phyloP scores from a whole-genome alignment of 2,888 invertebrate species.

The Adineta ricciae region DNA sequence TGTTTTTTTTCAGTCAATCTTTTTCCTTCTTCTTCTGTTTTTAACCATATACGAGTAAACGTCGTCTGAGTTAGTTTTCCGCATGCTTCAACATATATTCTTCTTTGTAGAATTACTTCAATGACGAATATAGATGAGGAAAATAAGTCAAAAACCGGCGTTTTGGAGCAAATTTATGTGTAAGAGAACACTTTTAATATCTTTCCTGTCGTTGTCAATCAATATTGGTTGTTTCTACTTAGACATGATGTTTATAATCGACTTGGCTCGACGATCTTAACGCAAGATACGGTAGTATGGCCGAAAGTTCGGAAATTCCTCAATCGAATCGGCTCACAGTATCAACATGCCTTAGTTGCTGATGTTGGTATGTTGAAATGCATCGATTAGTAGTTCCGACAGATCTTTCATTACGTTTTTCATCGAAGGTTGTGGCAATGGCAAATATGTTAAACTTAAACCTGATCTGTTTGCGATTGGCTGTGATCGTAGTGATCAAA shows the following conservation, averaged over 20 bases:
- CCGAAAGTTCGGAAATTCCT: constrained; percentile 31
- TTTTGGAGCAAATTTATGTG: constrained; percentile 16
- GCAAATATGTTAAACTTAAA: constrained; percentile 73
- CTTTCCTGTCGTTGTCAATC: too few relatives aligned
- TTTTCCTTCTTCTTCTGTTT: background rate
- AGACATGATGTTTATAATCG: constrained; percentile 20
- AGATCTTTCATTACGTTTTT: too few relatives aligned
- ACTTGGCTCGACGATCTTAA: background rate
- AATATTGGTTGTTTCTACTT: background rate
- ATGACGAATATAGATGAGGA: background rate
- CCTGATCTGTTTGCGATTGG: constrained; percentile 32
- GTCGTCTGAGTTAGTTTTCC: background rate
- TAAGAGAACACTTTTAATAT: background rate
- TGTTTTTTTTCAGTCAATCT: background rate
- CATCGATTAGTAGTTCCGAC: too few relatives aligned
- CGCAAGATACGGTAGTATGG: constrained; percentile 25
- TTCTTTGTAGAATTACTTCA: background rate
- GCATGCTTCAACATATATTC: background rate
- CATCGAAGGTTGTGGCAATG: constrained; percentile 96
- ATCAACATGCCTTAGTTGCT: background rate
- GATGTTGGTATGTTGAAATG: background rate
- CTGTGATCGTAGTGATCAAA: constrained; percentile 22
- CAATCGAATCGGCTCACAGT: background rate
- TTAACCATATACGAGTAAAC: background rate
- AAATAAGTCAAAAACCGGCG: background rate